Evolutionary conservation across 2,797 vertebrate genomes (phyloP).

Genomic region (Petrocephalus schoutedeni): DNA sequence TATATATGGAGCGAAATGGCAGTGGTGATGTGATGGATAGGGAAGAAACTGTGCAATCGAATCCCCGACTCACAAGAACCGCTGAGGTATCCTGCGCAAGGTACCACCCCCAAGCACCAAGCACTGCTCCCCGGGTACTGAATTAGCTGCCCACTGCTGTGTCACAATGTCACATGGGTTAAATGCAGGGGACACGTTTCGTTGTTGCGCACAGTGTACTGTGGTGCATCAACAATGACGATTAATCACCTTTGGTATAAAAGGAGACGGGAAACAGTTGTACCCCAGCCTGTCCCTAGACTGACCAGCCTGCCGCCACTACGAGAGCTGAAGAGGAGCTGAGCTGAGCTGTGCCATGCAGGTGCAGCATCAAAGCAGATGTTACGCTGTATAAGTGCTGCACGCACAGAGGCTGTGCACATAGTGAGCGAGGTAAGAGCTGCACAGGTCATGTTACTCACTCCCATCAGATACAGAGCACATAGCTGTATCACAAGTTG

Average conservation of each 20-base stretch:
- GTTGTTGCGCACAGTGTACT: too few species aligned
- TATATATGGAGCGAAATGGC: background rate
- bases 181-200: too few species aligned
- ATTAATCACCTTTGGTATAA: too few species aligned
- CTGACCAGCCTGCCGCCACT: background rate
- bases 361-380: background rate
- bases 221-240: too few species aligned
- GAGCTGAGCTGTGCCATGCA: background rate
- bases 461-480: slow-evolving; percentile 57
- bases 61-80: too few species aligned
- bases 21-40: too few species aligned
- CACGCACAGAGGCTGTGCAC: background rate
- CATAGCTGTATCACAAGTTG: slow-evolving; percentile 58
- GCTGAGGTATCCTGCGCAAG: too few species aligned
- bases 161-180: too few species aligned
- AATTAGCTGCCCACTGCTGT: too few species aligned
- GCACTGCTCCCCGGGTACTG: too few species aligned
- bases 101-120: too few species aligned
- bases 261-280: background rate
- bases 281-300: background rate
- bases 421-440: background rate
- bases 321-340: background rate
- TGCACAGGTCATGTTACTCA: slow-evolving; percentile 50
- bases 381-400: background rate
- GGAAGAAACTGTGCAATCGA: too few species aligned